Evolutionary conservation across 2,113 vertebrate genomes (phyloP).

Genomic region (Mystacornis crossleyi): DNA sequence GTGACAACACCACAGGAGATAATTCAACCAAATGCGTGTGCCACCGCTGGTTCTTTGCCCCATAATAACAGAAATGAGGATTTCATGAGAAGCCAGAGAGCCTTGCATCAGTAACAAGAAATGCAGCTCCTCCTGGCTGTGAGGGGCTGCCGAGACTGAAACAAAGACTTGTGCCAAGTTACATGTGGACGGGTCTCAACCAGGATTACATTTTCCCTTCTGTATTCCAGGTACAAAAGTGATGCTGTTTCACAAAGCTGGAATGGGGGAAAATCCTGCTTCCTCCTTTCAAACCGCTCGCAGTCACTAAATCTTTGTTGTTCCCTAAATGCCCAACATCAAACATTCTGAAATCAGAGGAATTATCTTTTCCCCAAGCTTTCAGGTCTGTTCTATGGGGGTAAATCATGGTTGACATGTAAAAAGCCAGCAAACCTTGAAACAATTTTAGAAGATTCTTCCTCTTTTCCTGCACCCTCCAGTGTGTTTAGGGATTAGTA

Average conservation of each 20-base stretch:
- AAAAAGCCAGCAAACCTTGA: conserved; percentile 5
- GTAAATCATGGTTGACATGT: not conserved
- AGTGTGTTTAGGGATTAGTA: not conserved
- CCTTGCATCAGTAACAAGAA: not conserved
- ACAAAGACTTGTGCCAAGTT: not conserved
- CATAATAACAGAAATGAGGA: not conserved
- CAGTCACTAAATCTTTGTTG: conserved; percentile 19
- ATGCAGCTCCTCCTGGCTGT: conserved; percentile 10
- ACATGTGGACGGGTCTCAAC: not conserved
- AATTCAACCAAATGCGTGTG: not conserved
- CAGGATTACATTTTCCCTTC: not conserved
- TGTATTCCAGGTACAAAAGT: not conserved
- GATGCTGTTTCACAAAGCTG: not conserved
- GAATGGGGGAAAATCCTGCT: not conserved
- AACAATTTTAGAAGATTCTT: not conserved
- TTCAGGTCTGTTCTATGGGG: not conserved
- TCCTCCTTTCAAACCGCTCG: not conserved
- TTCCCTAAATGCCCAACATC: conserved; percentile 24
- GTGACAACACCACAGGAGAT: not conserved
- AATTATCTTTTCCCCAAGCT: not conserved
- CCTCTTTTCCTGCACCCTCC: not conserved
- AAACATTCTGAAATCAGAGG: conserved; percentile 4
- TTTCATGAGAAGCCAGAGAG: not conserved
- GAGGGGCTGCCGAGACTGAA: not conserved
- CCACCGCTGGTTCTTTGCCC: not conserved